Percentiles rank a stretch among this genome's conserved stretches.
Conservation (phyloP, 2,113 vertebrate species). For the Podocnemis expansa region DNA sequence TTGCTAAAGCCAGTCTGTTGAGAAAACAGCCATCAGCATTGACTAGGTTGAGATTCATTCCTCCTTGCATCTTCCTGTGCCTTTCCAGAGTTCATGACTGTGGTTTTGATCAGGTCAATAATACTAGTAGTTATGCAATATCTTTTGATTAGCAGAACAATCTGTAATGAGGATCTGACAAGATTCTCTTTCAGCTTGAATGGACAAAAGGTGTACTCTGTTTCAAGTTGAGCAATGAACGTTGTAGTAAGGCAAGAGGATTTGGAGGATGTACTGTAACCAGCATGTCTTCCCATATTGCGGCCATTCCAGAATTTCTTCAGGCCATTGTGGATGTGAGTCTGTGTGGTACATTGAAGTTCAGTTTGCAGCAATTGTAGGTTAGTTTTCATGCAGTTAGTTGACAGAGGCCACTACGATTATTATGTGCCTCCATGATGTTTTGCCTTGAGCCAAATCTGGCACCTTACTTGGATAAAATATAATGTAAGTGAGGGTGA, state of each 20-base stretch:
- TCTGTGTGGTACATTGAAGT: not conserved
- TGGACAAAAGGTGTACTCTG: not conserved
- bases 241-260: not conserved
- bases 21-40: not conserved
- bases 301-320: not conserved
- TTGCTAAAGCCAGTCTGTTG: not conserved
- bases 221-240: not conserved
- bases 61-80: not conserved
- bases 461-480: not conserved
- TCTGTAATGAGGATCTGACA: not conserved
- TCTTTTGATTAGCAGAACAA: not conserved
- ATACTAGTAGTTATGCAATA: not conserved
- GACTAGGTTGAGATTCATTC: not conserved
- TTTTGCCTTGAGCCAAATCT: not conserved
- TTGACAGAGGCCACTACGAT: not conserved
- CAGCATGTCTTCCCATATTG: not conserved
- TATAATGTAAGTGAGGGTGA: not conserved
- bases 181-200: not conserved
- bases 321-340: fast-evolving
- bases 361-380: not conserved
- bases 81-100: not conserved
- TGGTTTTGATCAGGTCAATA: not conserved
- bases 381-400: not conserved
- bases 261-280: not conserved
- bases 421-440: not conserved